phyloP scores from a whole-genome alignment of 2,888 invertebrate genomes.

The Thereva nobilitata region DNA sequence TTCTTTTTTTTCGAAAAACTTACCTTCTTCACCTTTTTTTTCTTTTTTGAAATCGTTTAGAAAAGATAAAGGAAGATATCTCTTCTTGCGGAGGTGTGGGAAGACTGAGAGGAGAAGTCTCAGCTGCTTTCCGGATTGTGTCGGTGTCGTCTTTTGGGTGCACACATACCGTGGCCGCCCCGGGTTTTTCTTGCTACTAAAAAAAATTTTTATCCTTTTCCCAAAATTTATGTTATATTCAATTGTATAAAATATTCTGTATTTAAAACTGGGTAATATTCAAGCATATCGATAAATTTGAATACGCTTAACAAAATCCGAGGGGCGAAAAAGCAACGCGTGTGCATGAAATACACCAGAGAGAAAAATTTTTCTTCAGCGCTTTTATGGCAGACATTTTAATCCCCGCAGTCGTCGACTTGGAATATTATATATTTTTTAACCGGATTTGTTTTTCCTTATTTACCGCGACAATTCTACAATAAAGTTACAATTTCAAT shows the following conservation, averaged over 20 bases:
- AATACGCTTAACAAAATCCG: no score
- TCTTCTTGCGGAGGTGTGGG: not conserved
- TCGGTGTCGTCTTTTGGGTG: slow-evolving; percentile 14
- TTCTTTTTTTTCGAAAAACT: no score
- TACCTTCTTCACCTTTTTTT: not conserved
- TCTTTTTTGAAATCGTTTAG: not conserved
- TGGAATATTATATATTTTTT: not conserved
- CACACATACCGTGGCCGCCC: slow-evolving; percentile 16
- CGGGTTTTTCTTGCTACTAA: slow-evolving; percentile 22
- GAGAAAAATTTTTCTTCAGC: no score
- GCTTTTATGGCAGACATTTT: slow-evolving; percentile 30
- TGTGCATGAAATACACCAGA: no score
- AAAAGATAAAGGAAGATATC: not conserved
- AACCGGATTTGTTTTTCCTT: slow-evolving; percentile 7
- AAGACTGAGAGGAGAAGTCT: slow-evolving; percentile 10
- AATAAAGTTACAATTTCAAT: no score
- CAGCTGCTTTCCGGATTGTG: slow-evolving; percentile 33
- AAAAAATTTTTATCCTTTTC: slow-evolving; percentile 11
- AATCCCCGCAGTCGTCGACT: slow-evolving; percentile 5
- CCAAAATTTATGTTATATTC: not conserved
- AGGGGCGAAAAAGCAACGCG: no score
- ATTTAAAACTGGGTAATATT: not conserved
- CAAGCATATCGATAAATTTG: no score
- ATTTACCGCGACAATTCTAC: not conserved
- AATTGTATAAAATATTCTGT: not conserved